Evolutionary conservation across 1,140 invertebrate genomes (phyloP), one percentile per base, ranked within the genome.

Genomic region (Drosophila albomicans): DNA sequence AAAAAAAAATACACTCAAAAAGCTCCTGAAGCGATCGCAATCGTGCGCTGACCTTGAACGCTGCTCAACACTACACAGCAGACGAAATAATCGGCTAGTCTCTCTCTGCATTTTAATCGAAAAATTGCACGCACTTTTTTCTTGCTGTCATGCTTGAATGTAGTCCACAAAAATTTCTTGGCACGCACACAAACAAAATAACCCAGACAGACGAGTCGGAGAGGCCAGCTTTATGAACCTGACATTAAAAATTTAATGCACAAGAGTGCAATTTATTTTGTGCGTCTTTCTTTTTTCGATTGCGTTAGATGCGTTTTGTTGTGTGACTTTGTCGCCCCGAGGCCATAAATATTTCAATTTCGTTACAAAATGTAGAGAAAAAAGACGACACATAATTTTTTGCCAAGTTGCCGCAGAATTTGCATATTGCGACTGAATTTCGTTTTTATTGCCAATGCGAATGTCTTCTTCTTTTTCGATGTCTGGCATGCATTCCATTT

Each of bases 321-420:
- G 20, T 79, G 71, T 75, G 77, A 61, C 77, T 77, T 80, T 78
- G 81, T 80, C 82, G 82, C 79, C 82, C 81, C 61, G 68, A 68
- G 84, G 73, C 75, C 84, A 88, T 87, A 82, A 80, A 87, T 78
- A 80, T 88, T 82, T 87, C 80, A 74, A 72, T 77, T 85, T 81
- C 64, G 57, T 82, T 69, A 69, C 69, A 68, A 78, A 82, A 20
- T 41, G 8, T 20, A 70, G 52, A 49, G 10, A 7, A 38, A 38
- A 38, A 38, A 38, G 35, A 10, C 35, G 49, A 66, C 48, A 68
- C 35, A 43, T 41, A 54, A 48, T 48, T 58, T 58, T 66, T 66
- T 65, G 61, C 58, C 11, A 48, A 43, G n/a, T 43, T 43, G 45
- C 38, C 28, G 30, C 11, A 72, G 45, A 79, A 87, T 87, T 88